Conservation (phyloP, 2,113 vertebrate genomes). For the Elgaria multicarinata region DNA sequence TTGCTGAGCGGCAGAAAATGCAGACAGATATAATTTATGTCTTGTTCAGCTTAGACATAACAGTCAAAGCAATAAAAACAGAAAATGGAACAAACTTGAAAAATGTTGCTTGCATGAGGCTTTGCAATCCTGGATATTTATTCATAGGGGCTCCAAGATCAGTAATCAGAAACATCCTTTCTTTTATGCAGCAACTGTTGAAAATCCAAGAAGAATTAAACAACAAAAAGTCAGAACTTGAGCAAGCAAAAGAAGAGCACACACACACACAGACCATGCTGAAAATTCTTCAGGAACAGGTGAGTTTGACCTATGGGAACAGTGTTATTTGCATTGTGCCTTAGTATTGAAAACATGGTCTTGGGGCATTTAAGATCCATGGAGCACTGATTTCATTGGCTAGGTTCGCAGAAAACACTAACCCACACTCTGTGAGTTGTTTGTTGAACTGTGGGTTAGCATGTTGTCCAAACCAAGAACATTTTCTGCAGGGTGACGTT, state of each 20-base stretch:
- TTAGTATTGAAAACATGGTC: not conserved
- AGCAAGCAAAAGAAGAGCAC: constrained; percentile 90
- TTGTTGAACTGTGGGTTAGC: too few relatives aligned
- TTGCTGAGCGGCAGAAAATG: constrained; percentile 9
- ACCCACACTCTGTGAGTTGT: too few relatives aligned
- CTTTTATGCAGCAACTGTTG: constrained; percentile 86
- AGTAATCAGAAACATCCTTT: constrained; percentile 55
- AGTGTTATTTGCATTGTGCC: too few relatives aligned
- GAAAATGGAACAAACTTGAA: constrained; percentile 24
- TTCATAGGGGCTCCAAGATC: not conserved
- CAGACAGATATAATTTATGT: constrained; percentile 47
- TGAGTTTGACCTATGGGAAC: constrained; percentile 48
- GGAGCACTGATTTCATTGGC: not conserved
- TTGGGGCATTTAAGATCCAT: not conserved
- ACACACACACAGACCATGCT: constrained; percentile 80
- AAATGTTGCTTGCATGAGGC: constrained; percentile 26
- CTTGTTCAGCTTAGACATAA: constrained; percentile 36
- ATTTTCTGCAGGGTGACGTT: too few relatives aligned
- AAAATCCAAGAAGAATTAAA: constrained; percentile 90
- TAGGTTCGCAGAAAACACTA: too few relatives aligned
- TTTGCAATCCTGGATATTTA: constrained; percentile 42
- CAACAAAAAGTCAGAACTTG: constrained; percentile 88
- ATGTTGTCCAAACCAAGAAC: too few relatives aligned
- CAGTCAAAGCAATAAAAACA: constrained; percentile 38
- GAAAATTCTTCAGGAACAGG: constrained; percentile 84